Conservation (phyloP, 2,113 vertebrate species). For the Cavia porcellus region DNA sequence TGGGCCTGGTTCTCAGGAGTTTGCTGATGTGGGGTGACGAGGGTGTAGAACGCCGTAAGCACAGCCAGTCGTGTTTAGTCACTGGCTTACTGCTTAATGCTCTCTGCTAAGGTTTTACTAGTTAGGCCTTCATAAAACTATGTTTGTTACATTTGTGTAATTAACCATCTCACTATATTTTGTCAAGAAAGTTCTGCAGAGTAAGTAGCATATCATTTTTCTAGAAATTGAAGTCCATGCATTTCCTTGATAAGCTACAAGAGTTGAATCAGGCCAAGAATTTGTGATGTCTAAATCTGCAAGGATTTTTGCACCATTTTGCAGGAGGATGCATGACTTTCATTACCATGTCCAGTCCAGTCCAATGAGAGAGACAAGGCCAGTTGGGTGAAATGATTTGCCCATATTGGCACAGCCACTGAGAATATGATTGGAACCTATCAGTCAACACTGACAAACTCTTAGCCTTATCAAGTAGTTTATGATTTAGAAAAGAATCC, state of each 20-base stretch:
- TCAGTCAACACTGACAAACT: neutral
- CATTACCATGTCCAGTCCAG: neutral
- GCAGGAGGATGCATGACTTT: neutral
- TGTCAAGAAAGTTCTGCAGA: neutral
- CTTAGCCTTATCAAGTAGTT: neutral
- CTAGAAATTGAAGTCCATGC: neutral
- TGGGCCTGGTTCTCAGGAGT: neutral
- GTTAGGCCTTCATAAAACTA: neutral
- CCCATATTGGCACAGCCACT: neutral
- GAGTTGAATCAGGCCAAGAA: neutral
- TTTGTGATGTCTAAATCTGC: neutral
- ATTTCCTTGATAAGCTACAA: constrained; percentile 1
- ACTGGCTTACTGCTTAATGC: neutral
- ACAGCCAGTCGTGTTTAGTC: neutral
- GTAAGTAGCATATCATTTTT: neutral
- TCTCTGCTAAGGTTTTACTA: neutral
- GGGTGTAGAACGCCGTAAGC: too few relatives aligned
- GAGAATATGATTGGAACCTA: neutral
- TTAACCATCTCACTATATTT: neutral
- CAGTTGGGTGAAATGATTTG: neutral
- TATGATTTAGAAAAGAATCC: neutral
- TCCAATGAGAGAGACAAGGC: neutral
- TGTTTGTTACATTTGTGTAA: neutral
- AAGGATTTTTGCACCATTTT: neutral
- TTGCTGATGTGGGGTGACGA: neutral